These are phyloP conservation scores for Cancer borealis DNA, from an alignment of 2,888 invertebrate species.

Conservation along the genomic window DNA sequence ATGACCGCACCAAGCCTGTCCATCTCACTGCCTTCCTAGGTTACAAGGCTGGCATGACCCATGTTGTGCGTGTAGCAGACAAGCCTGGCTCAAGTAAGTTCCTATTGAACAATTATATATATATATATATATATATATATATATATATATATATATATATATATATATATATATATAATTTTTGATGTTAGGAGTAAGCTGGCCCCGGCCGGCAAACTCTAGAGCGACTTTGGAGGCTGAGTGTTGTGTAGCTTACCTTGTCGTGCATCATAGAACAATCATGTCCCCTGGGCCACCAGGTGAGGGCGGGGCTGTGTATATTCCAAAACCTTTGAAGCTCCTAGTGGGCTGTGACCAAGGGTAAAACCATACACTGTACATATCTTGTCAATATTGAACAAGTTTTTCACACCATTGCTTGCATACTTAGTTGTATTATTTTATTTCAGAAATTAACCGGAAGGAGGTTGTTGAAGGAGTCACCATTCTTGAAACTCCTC, in stretches of 20 bases:
- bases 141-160: no score
- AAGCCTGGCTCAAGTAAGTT: constrained; percentile 98
- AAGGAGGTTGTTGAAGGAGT: constrained; percentile 99
- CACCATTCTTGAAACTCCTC: constrained; percentile 98
- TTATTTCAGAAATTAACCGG: constrained; percentile 94
- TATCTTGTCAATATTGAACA: not conserved
- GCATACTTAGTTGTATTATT: not conserved
- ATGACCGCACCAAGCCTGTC: constrained; percentile 96
- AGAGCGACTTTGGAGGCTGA: constrained; percentile 59
- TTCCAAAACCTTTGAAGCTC: constrained; percentile 55
- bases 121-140: no score
- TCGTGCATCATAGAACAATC: constrained; percentile 63
- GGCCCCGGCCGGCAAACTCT: constrained; percentile 39
- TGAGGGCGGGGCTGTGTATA: constrained; percentile 64
- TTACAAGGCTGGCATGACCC: constrained; percentile 99
- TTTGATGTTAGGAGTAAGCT: constrained; percentile 34
- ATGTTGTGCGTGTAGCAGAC: constrained; percentile 98
- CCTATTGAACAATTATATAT: not conserved
- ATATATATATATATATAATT: no score
- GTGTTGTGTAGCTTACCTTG: constrained; percentile 55
- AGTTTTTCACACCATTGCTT: not conserved
- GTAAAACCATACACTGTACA: constrained; percentile 56
- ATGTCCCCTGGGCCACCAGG: constrained; percentile 63
- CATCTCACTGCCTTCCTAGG: constrained; percentile 98
- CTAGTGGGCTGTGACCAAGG: constrained; percentile 39